Evolutionary conservation across 2,888 invertebrate species (phyloP).

Genomic region (Eupithecia subfuscata): DNA sequence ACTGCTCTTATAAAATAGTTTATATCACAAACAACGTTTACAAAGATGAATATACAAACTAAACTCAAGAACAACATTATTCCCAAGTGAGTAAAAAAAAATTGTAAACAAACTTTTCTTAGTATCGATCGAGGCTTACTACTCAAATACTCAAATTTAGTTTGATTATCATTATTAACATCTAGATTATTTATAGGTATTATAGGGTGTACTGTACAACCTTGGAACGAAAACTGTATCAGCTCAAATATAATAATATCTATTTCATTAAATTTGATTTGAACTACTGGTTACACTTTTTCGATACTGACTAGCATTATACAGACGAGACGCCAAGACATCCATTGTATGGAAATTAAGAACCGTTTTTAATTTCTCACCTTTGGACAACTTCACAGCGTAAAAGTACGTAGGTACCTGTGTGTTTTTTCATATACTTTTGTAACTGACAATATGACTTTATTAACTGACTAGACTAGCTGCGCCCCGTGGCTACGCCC

Average conservation of each 20-base stretch:
- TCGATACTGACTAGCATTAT: background rate
- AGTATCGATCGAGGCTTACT: background rate
- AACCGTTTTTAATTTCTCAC: constrained; percentile 26
- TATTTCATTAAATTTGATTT: background rate
- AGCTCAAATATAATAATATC: background rate
- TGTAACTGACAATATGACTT: no score
- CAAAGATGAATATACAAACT: constrained; percentile 65
- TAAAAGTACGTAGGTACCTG: background rate
- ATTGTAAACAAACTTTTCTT: background rate
- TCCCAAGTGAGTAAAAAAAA: background rate
- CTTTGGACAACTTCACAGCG: constrained; percentile 23
- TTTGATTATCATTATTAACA: background rate
- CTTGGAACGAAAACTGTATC: background rate
- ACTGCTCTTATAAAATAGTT: constrained; percentile 89
- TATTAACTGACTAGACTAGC: no score
- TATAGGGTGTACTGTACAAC: background rate
- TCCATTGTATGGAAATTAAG: constrained; percentile 41
- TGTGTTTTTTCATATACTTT: no score
- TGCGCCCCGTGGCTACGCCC: no score
- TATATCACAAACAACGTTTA: constrained; percentile 87
- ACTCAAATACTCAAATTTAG: background rate
- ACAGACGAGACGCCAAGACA: constrained; percentile 18
- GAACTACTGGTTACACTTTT: background rate
- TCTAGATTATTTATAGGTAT: background rate
- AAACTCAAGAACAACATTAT: constrained; percentile 52